phyloP scores from a whole-genome alignment of 2,888 invertebrate genomes.

The Formica aserva region DNA sequence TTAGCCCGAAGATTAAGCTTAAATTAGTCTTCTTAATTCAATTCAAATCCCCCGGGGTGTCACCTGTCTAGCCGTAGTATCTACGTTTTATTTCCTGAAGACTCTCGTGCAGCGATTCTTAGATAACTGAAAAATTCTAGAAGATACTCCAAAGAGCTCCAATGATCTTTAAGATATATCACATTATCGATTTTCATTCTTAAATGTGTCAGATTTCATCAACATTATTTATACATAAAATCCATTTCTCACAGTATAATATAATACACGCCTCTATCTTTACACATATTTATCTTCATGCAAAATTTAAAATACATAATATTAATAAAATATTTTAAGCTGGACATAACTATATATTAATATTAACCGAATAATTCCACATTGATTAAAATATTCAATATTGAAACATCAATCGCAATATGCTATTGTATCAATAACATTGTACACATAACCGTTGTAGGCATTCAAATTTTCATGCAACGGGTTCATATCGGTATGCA shows the following conservation, averaged over 20 bases:
- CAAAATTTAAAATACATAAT: neutral
- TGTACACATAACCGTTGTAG: neutral
- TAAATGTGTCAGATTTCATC: neutral
- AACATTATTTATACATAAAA: neutral
- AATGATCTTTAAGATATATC: neutral
- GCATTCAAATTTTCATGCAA: neutral
- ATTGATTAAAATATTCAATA: neutral
- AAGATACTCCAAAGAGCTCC: constrained; percentile 8
- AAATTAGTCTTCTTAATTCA: constrained; percentile 77
- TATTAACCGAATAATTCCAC: neutral
- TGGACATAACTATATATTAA: neutral
- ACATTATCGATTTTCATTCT: constrained; percentile 20
- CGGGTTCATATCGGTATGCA: neutral
- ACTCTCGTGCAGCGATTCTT: constrained; percentile 18
- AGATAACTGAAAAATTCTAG: constrained; percentile 12
- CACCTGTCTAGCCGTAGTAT: constrained; percentile 53
- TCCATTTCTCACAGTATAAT: neutral
- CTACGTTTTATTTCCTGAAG: constrained; percentile 45
- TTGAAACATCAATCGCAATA: neutral
- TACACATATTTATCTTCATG: neutral
- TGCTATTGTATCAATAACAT: neutral
- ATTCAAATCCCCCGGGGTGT: constrained; percentile 70
- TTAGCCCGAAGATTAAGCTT: constrained; percentile 74
- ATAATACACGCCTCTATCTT: neutral
- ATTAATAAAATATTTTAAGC: constrained; percentile 19